Base-by-base conservation (phyloP, 2,113 vertebrate species). In the Microcebus murinus region DNA sequence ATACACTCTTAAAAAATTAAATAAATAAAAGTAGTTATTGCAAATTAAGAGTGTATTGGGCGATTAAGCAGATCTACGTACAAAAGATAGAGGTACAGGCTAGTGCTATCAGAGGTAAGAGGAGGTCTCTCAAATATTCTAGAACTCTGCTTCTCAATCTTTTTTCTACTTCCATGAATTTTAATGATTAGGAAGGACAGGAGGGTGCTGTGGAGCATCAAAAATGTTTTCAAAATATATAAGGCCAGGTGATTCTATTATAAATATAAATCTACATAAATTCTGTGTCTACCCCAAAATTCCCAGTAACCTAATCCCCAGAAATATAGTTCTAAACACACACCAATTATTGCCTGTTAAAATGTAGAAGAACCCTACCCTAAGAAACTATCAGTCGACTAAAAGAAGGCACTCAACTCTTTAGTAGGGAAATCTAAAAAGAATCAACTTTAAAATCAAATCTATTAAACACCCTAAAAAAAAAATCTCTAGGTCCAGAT, bases 361-460 rank as follows among this genome's bases (percentile, higher is more conserved):
- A 48, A 48, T 55, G 13, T 71, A 45, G 52, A 91, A 82, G 27
- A 87, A 39, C 7, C 20, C 67, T 82, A 15, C 68, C 61, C 67
- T 79, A 84, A 84, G 48, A 84, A 93, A 71, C 42, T 48, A 82
- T 45, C 42, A 92, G 12, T 10, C 85, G 29, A 45, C 76, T 92
- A 90, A 94, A 95, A 84, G 36, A 73, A 94, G 36, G 63, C n/a
- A 82, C 27, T 45, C 59, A 48, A 57, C 4, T 90, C 42, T 83
- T 50, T 79, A 59, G 63, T 31, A 73, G 9, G 31, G 36, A 74
- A 83, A 87, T 94, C 9, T 67, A 2, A 85, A 90, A 68, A 83
- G 11, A 65, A 93, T 50, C 27, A 84, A 29, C 52, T 92, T 86
- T 89, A 70, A 90, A 82, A 95, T 65, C 36, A 90, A 93, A 96